Percentiles rank a stretch among this genome's conserved stretches.
Conservation (phyloP, 1,140 invertebrate genomes). For the Cyclargus thomasi region DNA sequence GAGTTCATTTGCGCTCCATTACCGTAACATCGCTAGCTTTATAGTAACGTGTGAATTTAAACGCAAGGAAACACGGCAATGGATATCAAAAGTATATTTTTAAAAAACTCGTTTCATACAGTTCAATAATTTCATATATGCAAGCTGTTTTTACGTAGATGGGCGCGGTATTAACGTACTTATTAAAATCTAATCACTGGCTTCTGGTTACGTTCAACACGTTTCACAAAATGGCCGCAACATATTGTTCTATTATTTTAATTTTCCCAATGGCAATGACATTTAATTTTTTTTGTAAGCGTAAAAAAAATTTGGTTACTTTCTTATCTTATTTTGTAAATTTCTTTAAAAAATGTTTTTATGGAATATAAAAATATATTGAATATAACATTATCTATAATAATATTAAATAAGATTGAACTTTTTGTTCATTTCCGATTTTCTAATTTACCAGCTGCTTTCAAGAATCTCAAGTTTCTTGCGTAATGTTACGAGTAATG, state of each 20-base stretch:
- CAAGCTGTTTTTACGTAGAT: not conserved
- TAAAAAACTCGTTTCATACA: constrained; percentile 8
- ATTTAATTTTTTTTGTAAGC: too few relatives aligned
- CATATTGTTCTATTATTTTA: constrained; percentile 7
- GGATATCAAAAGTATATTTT: constrained; percentile 7
- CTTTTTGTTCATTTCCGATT: not conserved
- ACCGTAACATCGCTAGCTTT: constrained; percentile 25
- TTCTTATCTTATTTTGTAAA: too few relatives aligned
- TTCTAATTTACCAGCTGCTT: not conserved
- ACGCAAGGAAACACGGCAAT: constrained; percentile 13
- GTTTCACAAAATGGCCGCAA: constrained; percentile 28
- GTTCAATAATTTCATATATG: not conserved
- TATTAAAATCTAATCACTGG: constrained; percentile 23
- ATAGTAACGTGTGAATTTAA: not conserved
- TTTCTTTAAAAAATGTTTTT: too few relatives aligned
- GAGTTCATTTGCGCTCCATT: constrained; percentile 40
- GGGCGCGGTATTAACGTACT: constrained; percentile 12
- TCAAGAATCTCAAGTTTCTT: not conserved
- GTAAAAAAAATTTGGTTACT: too few relatives aligned
- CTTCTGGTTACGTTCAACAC: constrained; percentile 12
- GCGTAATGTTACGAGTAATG: not conserved
- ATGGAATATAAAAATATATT: too few relatives aligned
- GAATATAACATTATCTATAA: too few relatives aligned
- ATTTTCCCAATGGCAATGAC: too few relatives aligned
- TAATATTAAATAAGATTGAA: not conserved